These are phyloP conservation scores for Condylura cristata DNA, from an alignment of 2,113 vertebrate species.

Conservation along the genomic window DNA sequence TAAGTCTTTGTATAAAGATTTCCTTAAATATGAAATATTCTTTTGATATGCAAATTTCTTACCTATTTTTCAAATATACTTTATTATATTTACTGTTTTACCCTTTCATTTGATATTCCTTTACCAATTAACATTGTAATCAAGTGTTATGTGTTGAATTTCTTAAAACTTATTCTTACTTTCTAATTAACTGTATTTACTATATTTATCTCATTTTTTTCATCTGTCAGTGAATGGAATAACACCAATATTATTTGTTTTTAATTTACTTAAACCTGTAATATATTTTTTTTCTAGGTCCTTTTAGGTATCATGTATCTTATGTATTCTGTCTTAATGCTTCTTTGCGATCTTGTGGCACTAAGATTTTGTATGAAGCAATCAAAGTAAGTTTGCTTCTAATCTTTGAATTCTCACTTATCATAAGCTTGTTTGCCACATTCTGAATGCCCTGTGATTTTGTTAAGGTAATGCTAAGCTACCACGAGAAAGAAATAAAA, in stretches of 20 bases:
- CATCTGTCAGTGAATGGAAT: not conserved
- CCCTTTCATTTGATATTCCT: not conserved
- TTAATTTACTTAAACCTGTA: not conserved
- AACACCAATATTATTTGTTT: not conserved
- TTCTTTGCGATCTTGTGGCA: not conserved
- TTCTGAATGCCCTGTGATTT: not conserved
- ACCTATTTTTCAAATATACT: not conserved
- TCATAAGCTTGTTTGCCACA: not conserved
- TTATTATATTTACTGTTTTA: not conserved
- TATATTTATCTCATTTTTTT: not conserved
- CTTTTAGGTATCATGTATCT: not conserved
- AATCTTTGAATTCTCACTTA: not conserved
- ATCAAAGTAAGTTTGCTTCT: not conserved
- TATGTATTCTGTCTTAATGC: not conserved
- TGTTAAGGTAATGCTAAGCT: not conserved
- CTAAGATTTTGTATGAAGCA: not conserved
- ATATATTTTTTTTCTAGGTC: not conserved
- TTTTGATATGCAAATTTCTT: not conserved
- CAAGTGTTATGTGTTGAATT: not conserved
- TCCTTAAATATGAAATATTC: not conserved
- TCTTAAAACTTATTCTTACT: not conserved
- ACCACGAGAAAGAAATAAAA: not conserved
- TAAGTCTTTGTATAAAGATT: not conserved
- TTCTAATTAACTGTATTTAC: not conserved
- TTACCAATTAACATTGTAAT: not conserved